Percentiles rank a stretch among this genome's conserved stretches.
Conservation (phyloP, 2,113 vertebrate species). For the Ardeotis arabs region DNA sequence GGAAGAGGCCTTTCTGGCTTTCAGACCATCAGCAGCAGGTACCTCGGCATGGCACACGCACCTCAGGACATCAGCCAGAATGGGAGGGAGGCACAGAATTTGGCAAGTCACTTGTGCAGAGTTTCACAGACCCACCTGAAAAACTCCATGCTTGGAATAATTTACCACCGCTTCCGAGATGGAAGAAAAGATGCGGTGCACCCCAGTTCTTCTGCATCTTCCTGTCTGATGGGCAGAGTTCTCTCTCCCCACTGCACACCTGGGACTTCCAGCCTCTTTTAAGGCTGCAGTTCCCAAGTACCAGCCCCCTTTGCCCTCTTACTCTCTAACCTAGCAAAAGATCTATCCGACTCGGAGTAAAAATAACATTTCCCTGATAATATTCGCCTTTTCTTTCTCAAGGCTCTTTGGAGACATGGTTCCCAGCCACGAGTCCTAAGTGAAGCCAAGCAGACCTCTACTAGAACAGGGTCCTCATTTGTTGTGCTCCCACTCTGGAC, state of each 20-base stretch:
- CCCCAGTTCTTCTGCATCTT: not conserved
- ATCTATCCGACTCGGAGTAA: not conserved
- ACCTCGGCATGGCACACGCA: accelerated
- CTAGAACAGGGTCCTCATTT: not conserved
- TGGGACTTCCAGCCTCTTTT: not conserved
- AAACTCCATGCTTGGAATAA: not conserved
- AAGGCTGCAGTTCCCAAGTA: not conserved
- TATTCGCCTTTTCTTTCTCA: not conserved
- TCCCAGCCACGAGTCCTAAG: not conserved
- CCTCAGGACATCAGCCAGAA: not conserved
- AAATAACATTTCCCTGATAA: not conserved
- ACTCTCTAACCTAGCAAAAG: not conserved
- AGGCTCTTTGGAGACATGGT: not conserved
- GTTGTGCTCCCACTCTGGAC: not conserved
- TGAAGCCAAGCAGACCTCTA: not conserved
- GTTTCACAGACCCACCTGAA: not conserved
- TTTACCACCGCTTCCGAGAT: not conserved
- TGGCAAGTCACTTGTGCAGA: not conserved
- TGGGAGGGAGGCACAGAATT: not conserved
- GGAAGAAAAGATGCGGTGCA: not conserved
- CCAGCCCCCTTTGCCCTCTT: not conserved
- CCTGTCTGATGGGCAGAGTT: not conserved
- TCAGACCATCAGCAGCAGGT: not conserved
- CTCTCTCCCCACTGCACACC: not conserved
- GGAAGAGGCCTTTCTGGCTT: not conserved